Percentiles rank a stretch among this genome's conserved stretches.
These are phyloP conservation scores for Saccostrea glomerata DNA, from an alignment of 1,140 invertebrate genomes.

Conservation along the genomic window DNA sequence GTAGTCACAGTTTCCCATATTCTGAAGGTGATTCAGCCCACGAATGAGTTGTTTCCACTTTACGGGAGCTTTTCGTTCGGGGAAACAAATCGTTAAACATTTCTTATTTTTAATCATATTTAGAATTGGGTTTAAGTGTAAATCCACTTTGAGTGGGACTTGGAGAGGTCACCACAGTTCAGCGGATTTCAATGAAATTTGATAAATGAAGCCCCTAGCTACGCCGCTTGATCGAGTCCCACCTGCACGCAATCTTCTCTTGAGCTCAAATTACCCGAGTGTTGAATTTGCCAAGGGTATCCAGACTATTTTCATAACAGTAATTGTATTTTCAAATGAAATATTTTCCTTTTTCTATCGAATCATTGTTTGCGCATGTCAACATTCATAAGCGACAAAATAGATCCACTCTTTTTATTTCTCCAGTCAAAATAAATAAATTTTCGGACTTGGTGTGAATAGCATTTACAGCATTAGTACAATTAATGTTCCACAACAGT, in stretches of 20 bases:
- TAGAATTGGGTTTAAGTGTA: conserved; percentile 34
- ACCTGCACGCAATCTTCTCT: conserved; percentile 29
- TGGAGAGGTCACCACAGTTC: conserved; percentile 28
- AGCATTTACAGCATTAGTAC: conserved; percentile 26
- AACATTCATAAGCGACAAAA: conserved; percentile 32
- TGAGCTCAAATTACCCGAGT: conserved; percentile 27
- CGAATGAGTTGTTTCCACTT: conserved; percentile 20
- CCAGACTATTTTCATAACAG: conserved; percentile 38
- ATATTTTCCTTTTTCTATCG: conserved; percentile 28
- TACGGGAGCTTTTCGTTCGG: neutral
- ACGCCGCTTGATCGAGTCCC: conserved; percentile 24
- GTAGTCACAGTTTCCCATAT: conserved; percentile 5
- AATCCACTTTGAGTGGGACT: conserved; percentile 23
- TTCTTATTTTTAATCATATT: conserved; percentile 36
- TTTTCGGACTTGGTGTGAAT: conserved; percentile 19
- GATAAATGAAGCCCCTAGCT: conserved; percentile 26
- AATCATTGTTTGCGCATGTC: conserved; percentile 28
- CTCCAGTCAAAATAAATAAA: conserved; percentile 30
- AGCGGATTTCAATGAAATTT: conserved; percentile 26
- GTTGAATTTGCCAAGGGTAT: conserved; percentile 32
- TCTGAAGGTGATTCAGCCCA: conserved; percentile 18
- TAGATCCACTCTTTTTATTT: conserved; percentile 8
- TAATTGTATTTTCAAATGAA: conserved; percentile 39
- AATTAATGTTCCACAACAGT: neutral
- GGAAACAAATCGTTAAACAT: conserved; percentile 31